Conservation (phyloP, 2,888 invertebrate genomes). For the Lasioglossum leucozonium region DNA sequence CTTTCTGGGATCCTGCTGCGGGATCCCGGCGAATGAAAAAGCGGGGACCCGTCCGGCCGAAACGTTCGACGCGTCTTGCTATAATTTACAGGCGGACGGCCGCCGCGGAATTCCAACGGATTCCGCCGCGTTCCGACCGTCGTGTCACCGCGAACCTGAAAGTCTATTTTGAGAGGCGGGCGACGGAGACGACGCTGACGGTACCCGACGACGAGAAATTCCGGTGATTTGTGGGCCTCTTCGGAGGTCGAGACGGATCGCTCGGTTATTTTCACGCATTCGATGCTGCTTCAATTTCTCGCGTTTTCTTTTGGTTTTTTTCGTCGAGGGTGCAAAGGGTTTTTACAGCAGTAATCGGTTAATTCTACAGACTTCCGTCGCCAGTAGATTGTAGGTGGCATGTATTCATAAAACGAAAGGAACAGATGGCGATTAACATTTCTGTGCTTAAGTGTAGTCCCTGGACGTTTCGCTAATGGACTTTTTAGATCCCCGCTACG, state of each 20-base stretch:
- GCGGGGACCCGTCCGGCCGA: conserved; percentile 51
- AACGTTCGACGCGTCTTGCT: conserved; percentile 48
- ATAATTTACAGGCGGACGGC: conserved; percentile 63
- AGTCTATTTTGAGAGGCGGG: background rate
- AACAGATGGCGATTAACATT: background rate
- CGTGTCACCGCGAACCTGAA: conserved; percentile 8
- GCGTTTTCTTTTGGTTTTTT: too few relatives aligned
- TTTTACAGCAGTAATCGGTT: too few relatives aligned
- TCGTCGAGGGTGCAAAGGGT: too few relatives aligned
- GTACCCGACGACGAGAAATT: background rate
- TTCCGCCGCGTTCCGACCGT: conserved; percentile 8
- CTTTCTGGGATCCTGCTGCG: conserved; percentile 67
- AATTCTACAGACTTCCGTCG: too few relatives aligned
- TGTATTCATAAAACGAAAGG: too few relatives aligned
- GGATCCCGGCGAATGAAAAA: conserved; percentile 66
- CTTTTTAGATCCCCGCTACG: too few relatives aligned
- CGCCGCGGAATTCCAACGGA: background rate
- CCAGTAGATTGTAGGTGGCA: too few relatives aligned
- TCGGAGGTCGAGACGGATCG: background rate
- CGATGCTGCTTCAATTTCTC: too few relatives aligned
- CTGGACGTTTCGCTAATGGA: background rate
- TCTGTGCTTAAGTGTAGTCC: background rate
- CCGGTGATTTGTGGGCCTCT: background rate
- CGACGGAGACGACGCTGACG: background rate
- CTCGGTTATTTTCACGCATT: background rate